Percentiles rank a stretch among this genome's conserved stretches.
phyloP scores from a whole-genome alignment of 2,888 invertebrate species.

The Polyommatus iphigenia region DNA sequence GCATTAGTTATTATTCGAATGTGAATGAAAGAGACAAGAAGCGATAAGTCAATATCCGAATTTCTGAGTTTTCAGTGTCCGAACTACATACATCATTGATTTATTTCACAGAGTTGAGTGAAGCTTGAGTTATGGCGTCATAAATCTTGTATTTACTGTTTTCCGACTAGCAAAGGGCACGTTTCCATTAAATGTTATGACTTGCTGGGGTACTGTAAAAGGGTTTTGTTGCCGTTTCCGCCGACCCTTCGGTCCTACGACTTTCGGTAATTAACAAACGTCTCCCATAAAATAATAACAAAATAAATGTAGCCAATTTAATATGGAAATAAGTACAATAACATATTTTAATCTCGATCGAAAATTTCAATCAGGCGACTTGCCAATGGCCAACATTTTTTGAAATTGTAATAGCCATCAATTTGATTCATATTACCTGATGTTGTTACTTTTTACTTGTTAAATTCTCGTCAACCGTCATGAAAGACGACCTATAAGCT shows the following conservation, averaged over 20 bases:
- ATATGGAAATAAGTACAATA: too few relatives aligned
- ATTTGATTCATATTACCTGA: too few relatives aligned
- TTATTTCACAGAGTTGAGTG: neutral
- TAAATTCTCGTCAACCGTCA: neutral
- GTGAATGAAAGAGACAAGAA: neutral
- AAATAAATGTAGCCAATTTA: too few relatives aligned
- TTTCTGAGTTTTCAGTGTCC: neutral
- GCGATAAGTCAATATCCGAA: neutral
- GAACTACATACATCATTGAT: neutral
- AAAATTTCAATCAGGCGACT: too few relatives aligned
- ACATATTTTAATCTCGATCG: too few relatives aligned
- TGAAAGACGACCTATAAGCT: neutral
- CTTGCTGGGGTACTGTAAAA: slow-evolving; percentile 23
- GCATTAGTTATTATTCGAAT: too few relatives aligned
- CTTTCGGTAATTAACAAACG: neutral
- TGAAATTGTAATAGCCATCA: too few relatives aligned
- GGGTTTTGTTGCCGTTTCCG: neutral
- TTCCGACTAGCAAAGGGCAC: slow-evolving; percentile 28
- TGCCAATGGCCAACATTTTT: too few relatives aligned
- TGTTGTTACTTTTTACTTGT: too few relatives aligned
- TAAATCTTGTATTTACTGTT: slow-evolving; percentile 24
- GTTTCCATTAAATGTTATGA: slow-evolving; percentile 33
- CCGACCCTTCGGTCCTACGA: neutral
- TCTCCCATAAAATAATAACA: neutral
- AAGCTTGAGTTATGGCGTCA: neutral